A percentile compares a stretch with the other conserved stretches of the same genome.
Conservation (phyloP, 35 echinoderm and acorn worm genomes). For the Acanthaster planci region DNA sequence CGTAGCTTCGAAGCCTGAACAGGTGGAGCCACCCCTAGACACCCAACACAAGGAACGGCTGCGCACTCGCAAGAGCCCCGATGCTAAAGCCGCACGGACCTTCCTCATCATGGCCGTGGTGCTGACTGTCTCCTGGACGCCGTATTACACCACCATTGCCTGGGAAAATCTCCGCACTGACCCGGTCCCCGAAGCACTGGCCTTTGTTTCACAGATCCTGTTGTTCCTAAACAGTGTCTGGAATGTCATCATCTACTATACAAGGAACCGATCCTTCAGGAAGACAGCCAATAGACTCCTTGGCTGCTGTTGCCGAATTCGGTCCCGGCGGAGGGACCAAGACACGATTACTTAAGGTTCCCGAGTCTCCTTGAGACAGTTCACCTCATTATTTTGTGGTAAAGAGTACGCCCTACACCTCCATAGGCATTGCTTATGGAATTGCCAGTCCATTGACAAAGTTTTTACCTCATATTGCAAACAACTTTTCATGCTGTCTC, state of each 20-base stretch:
- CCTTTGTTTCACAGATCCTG: neutral
- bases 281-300: neutral
- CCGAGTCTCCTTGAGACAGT: too few species aligned
- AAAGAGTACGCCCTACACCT: too few species aligned
- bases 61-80: neutral
- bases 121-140: constrained; percentile 1
- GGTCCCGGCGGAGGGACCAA: neutral
- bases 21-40: too few species aligned
- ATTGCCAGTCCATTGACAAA: too few species aligned
- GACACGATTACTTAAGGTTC: too few species aligned
- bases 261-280: neutral
- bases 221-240: neutral
- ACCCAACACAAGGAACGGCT: neutral
- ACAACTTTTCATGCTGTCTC: too few species aligned
- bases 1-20: neutral
- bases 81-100: neutral
- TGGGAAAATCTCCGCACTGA: neutral
- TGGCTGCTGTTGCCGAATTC: neutral
- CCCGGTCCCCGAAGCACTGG: neutral
- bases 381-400: too few species aligned
- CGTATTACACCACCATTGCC: constrained; percentile 5
- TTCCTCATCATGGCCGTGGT: constrained; percentile 20
- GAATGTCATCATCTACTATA: constrained; percentile 24
- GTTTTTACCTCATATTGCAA: too few species aligned
- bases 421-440: too few species aligned